A percentile compares a stretch with the other conserved stretches of the same genome.
phyloP scores from a whole-genome alignment of 2,888 invertebrate species.

The Mesoligia furuncula region DNA sequence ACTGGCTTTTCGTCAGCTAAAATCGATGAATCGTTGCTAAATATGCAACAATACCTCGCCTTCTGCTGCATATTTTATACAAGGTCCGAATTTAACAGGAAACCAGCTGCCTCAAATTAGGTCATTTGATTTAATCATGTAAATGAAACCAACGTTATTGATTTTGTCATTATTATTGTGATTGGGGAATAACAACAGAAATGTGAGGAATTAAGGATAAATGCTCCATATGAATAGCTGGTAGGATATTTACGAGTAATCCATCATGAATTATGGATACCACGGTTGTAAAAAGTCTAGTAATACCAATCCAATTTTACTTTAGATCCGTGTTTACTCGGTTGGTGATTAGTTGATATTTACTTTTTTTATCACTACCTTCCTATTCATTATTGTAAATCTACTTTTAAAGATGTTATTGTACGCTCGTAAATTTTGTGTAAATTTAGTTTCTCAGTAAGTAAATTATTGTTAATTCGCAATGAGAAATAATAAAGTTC shows the following conservation, averaged over 20 bases:
- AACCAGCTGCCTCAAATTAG: constrained; percentile 18
- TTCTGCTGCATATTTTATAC: constrained; percentile 7
- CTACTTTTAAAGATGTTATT: too few species aligned
- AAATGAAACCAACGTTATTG: constrained; percentile 11
- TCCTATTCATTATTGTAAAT: too few species aligned
- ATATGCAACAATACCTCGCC: constrained; percentile 32
- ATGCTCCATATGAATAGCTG: neutral
- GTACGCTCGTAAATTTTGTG: too few species aligned
- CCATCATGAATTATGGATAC: neutral
- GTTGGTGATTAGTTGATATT: too few species aligned
- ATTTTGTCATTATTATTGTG: constrained; percentile 7
- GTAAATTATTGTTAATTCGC: too few species aligned
- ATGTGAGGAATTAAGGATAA: neutral
- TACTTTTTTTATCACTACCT: too few species aligned
- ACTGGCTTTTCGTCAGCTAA: neutral
- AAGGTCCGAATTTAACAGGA: neutral
- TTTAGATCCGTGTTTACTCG: too few species aligned
- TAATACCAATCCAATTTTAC: too few species aligned
- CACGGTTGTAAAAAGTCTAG: neutral
- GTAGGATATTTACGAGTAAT: neutral
- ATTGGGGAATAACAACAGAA: neutral
- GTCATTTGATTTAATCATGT: constrained; percentile 20
- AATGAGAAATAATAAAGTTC: too few species aligned
- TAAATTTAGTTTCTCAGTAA: too few species aligned
- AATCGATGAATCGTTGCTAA: constrained; percentile 36